Percentiles rank a stretch among this genome's conserved stretches.
Conservation (phyloP, 2,888 invertebrate genomes). For the Branchipolynoe longqiensis region DNA sequence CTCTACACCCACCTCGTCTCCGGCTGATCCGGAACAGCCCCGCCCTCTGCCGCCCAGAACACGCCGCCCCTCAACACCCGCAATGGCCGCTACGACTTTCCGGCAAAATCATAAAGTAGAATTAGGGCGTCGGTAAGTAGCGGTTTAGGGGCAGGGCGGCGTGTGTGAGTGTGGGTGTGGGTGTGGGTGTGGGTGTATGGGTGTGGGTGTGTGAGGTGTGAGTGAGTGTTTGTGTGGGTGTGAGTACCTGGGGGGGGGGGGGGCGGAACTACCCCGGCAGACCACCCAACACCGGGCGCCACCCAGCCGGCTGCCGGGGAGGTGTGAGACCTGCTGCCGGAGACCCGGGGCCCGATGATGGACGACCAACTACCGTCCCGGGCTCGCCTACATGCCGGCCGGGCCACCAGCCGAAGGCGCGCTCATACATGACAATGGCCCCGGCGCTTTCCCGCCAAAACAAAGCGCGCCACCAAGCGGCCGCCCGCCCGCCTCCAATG, state of each 20-base stretch:
- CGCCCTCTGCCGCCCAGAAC: constrained; percentile 23
- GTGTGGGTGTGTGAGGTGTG: neutral
- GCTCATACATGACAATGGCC: constrained; percentile 39
- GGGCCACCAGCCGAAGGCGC: neutral
- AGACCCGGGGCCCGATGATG: too few species aligned
- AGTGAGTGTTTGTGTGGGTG: neutral
- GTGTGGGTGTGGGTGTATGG: neutral
- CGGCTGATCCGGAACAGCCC: too few species aligned
- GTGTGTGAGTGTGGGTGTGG: neutral
- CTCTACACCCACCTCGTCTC: too few species aligned
- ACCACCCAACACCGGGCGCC: neutral
- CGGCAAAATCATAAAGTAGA: constrained; percentile 54
- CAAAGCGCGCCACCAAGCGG: constrained; percentile 2
- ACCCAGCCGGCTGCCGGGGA: neutral
- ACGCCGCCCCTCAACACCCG: neutral
- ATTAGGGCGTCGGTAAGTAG: constrained; percentile 13
- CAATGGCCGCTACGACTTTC: constrained; percentile 34
- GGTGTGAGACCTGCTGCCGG: too few species aligned
- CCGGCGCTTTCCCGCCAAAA: constrained; percentile 26
- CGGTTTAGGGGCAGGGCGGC: constrained; percentile 5
- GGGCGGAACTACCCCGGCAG: neutral
- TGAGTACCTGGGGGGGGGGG: neutral
- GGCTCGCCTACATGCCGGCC: constrained; percentile 23
- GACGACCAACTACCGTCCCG: too few species aligned
- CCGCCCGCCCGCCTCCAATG: constrained; percentile 1